Evolutionary conservation across 2,888 invertebrate species (phyloP).

Genomic region (Busseola fusca): DNA sequence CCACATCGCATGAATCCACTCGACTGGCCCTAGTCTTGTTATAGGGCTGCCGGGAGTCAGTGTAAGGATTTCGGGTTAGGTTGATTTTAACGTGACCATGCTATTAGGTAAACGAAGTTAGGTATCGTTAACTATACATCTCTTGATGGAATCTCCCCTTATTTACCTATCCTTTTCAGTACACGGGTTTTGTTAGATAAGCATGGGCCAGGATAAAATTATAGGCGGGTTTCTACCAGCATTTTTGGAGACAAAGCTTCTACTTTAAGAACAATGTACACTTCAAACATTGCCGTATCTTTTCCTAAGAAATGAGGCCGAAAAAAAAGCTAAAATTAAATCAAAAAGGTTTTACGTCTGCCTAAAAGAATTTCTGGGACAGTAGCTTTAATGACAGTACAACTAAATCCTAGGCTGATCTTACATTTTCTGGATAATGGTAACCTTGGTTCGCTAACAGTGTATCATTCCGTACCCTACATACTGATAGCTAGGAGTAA

Average conservation of each 20-base stretch:
- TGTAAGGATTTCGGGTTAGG: slow-evolving; percentile 55
- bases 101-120: slow-evolving; percentile 33
- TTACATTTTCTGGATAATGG: slow-evolving; percentile 32
- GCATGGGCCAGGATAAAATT: slow-evolving; percentile 7
- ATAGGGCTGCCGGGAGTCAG: slow-evolving; percentile 58
- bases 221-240: not conserved
- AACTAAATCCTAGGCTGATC: slow-evolving; percentile 44
- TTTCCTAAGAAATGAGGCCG: slow-evolving; percentile 10
- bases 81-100: slow-evolving; percentile 41
- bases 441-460: slow-evolving; percentile 52
- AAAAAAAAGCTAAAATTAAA: slow-evolving; percentile 43
- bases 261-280: slow-evolving; percentile 29
- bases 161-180: slow-evolving; percentile 1
- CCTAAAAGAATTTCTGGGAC: slow-evolving; percentile 42
- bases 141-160: slow-evolving; percentile 18
- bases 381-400: slow-evolving; percentile 41
- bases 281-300: slow-evolving; percentile 30
- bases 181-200: not conserved
- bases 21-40: slow-evolving; percentile 70
- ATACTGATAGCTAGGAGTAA: slow-evolving; percentile 57
- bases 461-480: slow-evolving; percentile 57
- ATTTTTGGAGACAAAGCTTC: slow-evolving; percentile 31
- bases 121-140: slow-evolving; percentile 7
- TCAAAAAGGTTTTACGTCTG: slow-evolving; percentile 28
- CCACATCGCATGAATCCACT: slow-evolving; percentile 78